These are phyloP conservation scores for Clistopyga incitator DNA, from an alignment of 2,888 invertebrate genomes.

Conservation along the genomic window DNA sequence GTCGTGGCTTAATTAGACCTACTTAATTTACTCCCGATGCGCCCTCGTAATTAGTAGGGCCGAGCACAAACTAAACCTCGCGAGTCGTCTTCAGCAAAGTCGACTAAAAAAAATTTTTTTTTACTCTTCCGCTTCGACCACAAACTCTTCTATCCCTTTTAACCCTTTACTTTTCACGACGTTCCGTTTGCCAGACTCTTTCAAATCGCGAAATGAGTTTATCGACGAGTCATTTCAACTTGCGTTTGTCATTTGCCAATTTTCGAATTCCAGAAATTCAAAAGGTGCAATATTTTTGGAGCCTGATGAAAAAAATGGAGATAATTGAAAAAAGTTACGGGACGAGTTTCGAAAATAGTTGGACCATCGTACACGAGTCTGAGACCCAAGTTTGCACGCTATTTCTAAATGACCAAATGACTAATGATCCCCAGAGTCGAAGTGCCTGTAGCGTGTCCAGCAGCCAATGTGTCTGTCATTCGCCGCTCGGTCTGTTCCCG, in stretches of 20 bases:
- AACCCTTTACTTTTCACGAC: slow-evolving; percentile 37
- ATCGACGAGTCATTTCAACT: slow-evolving; percentile 67
- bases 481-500: slow-evolving; percentile 58
- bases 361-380: slow-evolving; percentile 11
- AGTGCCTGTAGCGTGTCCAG: slow-evolving; percentile 38
- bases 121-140: slow-evolving; percentile 26
- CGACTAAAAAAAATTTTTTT: slow-evolving; percentile 63
- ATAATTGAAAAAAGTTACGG: background rate
- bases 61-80: slow-evolving; percentile 76
- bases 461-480: slow-evolving; percentile 23
- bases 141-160: slow-evolving; percentile 36
- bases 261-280: background rate
- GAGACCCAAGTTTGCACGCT: slow-evolving; percentile 49
- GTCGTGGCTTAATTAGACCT: slow-evolving; percentile 80
- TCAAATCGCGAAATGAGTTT: slow-evolving; percentile 31
- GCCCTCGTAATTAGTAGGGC: slow-evolving; percentile 80
- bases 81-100: slow-evolving; percentile 60
- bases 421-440: slow-evolving; percentile 54
- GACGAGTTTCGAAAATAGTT: slow-evolving; percentile 6
- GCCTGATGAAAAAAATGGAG: too few relatives aligned
- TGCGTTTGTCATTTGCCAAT: slow-evolving; percentile 60
- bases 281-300: background rate
- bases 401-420: slow-evolving; percentile 65
- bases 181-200: slow-evolving; percentile 37
- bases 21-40: slow-evolving; percentile 79